A percentile compares a stretch with the other conserved stretches of the same genome.
phyloP scores from a whole-genome alignment of 2,113 vertebrate species.

The Limnothrissa miodon region DNA sequence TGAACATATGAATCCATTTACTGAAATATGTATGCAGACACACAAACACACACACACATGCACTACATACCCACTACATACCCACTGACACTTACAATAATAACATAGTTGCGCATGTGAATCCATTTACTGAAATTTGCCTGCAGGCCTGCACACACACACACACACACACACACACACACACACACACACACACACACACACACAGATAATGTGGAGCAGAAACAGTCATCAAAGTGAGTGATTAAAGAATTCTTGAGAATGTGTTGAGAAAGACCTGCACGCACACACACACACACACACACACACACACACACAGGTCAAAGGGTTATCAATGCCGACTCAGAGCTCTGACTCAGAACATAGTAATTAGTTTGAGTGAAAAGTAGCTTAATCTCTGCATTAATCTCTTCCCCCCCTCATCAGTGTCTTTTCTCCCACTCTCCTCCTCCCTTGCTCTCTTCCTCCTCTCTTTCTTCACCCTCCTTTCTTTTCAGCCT shows the following conservation, averaged over 20 bases:
- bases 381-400: conserved; percentile 1
- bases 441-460: neutral
- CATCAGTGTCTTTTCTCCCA: neutral
- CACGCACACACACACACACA: neutral
- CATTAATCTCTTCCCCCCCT: neutral
- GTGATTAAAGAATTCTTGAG: neutral
- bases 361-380: neutral
- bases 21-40: neutral
- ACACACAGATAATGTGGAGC: neutral
- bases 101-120: too few relatives aligned
- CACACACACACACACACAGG: neutral
- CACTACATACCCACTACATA: neutral
- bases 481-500: neutral
- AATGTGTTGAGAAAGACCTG: neutral
- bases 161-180: neutral
- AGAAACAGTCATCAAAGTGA: neutral
- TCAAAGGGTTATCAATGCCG: neutral
- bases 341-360: neutral
- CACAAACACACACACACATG: neutral
- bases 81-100: neutral
- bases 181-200: neutral
- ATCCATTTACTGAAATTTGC: neutral
- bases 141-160: neutral
- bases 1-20: neutral
- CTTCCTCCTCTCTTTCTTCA: neutral